phyloP scores from a whole-genome alignment of 1,140 invertebrate species.

The Nebria ingens region DNA sequence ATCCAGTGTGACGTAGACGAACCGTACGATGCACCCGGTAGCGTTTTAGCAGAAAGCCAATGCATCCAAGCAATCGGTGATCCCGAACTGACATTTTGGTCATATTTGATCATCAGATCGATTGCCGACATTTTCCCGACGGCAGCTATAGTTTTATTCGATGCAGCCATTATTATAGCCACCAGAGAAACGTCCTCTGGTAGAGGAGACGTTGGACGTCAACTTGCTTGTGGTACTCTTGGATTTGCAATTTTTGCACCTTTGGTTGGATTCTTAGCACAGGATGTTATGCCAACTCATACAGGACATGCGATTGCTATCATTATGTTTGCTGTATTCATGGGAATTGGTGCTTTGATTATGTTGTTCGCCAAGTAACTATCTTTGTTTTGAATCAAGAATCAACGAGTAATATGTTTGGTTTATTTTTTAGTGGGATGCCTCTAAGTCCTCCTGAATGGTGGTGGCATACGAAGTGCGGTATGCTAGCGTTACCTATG shows the following conservation, averaged over 20 bases:
- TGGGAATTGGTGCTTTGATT: conserved; percentile 52
- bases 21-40: conserved; percentile 51
- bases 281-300: conserved; percentile 22
- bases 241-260: conserved; percentile 62
- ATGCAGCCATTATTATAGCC: conserved; percentile 67
- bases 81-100: conserved; percentile 54
- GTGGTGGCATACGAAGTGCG: conserved; percentile 73
- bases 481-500: conserved; percentile 60
- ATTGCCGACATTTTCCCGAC: conserved; percentile 67
- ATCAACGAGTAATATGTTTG: background rate
- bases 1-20: conserved; percentile 57
- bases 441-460: conserved; percentile 66
- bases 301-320: conserved; percentile 36
- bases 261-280: conserved; percentile 46
- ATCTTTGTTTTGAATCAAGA: background rate
- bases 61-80: conserved; percentile 50
- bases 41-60: conserved; percentile 51
- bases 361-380: conserved; percentile 47
- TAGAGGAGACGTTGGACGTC: conserved; percentile 67
- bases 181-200: conserved; percentile 67
- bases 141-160: conserved; percentile 55
- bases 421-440: conserved; percentile 42
- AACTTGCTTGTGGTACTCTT: conserved; percentile 63
- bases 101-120: conserved; percentile 57
- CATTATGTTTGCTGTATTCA: conserved; percentile 46